Evolutionary conservation across 2,113 vertebrate genomes (phyloP), one percentile per base, ranked within the genome.

Genomic region (Cepphus grylle): DNA sequence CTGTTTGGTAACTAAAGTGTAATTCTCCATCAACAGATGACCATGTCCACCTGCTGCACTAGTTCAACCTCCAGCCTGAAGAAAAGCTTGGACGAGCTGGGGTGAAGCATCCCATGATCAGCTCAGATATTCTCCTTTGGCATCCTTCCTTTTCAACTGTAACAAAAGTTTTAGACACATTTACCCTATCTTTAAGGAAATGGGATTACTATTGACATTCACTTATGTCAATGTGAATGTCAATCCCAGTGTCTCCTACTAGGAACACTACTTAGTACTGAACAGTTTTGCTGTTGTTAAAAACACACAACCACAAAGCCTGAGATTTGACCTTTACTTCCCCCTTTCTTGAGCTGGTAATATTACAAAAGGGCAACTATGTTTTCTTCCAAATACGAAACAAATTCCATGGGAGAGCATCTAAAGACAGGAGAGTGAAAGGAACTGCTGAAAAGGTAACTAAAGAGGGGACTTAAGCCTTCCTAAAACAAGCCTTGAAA

Each of bases 141-240:
- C 18, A 22, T 78, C 29, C 8, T 12, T 59, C 19, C 38, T 85
- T 65, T 79, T 76, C 58, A 81, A 23, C 17, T 1, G 1, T 1
- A 1, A 34, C 16, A 76, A 30, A 11, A 67, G 5, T 14, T 5
- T 49, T 61, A 80, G 38, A 43, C 23, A 42, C 0, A 0, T 29
- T 53, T 74, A 71, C 22, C 36, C 50, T 58, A 49, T 21, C 25
- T 81, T 77, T 20, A 82, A 49, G 34, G 25, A 83, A 32, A 43
- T 11, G 9, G 17, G 11, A 69, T 27, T 61, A 20, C 22, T 84
- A 26, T 0, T n/a, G 70, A 58, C 16, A 43, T 30, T 73, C 43
- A 53, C 7, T 53, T 63, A 63, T 1, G 25, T 62, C 36, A 62
- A 40, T 40, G 15, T 62, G 36, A 62, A 40, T 62, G 61, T 11